Evolutionary conservation across 2,797 vertebrate genomes (phyloP), one percentile per base, ranked within the genome.

Genomic region (Chlorospingus semifuscus): DNA sequence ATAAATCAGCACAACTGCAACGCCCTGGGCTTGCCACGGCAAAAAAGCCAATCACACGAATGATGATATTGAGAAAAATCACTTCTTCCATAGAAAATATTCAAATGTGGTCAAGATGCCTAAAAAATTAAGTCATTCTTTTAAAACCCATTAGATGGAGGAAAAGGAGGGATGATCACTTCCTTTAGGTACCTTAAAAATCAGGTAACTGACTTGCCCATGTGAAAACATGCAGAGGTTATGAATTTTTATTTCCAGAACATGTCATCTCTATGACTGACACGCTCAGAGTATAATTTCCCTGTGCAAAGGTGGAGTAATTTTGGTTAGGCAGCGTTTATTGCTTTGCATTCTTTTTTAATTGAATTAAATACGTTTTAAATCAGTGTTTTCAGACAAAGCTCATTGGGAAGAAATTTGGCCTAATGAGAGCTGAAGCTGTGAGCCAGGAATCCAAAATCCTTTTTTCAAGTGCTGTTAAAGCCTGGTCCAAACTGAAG

Each of bases 121-220:
- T 94, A 91, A 95, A 95, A 83, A 77, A 59, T 95, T 44, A 89
- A 76, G 86, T 96, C 83, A 95, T 87, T 83, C 88, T 79, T 81
- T 79, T 72, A 19, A 46, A 91, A 69, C 26, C 30, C 83, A 56
- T 66, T 90, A 63, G 21, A 5, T n/a, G 32, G 83, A 56, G 91
- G 44, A 91, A 82, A 65, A 24, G 8, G 36, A 72, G 75, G 63
- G 63, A 72, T 82, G 85, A 71, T 66, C 49, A 22, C 72, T 75
- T 94, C 80, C 70, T 86, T 69, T 50, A 79, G 90, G 77, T 56
- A 70, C 85, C 80, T 86, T 55, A 30, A 86, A 83, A 63, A 46
- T 14, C 80, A 80, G 69, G 87, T 83, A 92, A 74, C 83, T 66
- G 52, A 7, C 92, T 90, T 74, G 26, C 36, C 90, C 95, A 1